Evolutionary conservation across 2,113 vertebrate species (phyloP).

Genomic region (Bungarus multicinctus): DNA sequence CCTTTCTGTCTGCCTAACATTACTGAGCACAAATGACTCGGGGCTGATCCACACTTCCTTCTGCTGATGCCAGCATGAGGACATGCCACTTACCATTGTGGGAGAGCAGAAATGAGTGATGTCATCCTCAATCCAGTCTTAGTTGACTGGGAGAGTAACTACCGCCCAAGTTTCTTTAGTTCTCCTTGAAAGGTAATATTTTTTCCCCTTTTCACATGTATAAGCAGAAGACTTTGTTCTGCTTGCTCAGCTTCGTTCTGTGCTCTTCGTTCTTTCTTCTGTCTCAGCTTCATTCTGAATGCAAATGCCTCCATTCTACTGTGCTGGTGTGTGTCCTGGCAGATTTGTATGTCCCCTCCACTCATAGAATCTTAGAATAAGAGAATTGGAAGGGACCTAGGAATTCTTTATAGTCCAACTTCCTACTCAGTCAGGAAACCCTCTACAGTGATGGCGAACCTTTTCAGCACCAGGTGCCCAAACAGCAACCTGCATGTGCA

Average conservation of each 20-base stretch:
- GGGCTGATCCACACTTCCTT: not conserved
- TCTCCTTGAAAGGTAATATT: not conserved
- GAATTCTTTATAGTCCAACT: not conserved
- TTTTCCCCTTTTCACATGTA: not conserved
- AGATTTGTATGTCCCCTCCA: not conserved
- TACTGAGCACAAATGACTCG: not conserved
- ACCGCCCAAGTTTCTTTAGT: not conserved
- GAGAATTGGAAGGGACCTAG: not conserved
- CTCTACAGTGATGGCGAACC: too few species aligned
- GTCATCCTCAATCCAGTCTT: not conserved
- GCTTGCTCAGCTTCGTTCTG: not conserved
- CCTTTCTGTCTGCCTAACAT: not conserved
- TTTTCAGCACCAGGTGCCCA: too few species aligned
- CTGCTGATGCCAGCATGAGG: not conserved
- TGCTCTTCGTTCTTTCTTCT: not conserved
- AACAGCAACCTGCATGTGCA: too few species aligned
- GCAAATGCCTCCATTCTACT: not conserved
- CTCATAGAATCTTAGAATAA: not conserved
- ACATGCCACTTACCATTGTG: not conserved
- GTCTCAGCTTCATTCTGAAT: too few species aligned
- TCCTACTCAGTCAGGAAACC: not conserved
- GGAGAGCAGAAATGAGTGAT: not conserved
- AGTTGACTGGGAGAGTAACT: not conserved
- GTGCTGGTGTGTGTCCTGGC: not conserved
- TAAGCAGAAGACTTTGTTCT: not conserved